Conservation (phyloP, 1,140 invertebrate species). For the Drosophila murphyi region DNA sequence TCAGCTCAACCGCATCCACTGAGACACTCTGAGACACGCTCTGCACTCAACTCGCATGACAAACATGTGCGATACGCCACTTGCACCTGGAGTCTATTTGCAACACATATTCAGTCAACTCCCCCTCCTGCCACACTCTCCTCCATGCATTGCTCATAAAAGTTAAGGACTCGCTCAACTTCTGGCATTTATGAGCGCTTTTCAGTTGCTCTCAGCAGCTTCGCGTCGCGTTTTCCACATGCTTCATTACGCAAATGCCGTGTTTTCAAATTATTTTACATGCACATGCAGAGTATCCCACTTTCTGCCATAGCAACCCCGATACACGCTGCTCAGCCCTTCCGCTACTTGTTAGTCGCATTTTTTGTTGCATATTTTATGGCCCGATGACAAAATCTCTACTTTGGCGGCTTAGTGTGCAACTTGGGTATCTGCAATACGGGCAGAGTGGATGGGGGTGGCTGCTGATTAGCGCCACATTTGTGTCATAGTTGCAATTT, state of each 20-base stretch:
- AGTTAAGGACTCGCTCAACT: conserved; percentile 81
- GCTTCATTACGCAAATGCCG: conserved; percentile 82
- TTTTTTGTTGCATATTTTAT: conserved; percentile 70
- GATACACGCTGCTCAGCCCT: not conserved
- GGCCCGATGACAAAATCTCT: conserved; percentile 39
- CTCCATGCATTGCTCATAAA: conserved; percentile 61
- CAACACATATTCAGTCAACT: not conserved
- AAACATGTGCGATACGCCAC: conserved; percentile 80
- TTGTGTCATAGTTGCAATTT: conserved; percentile 50
- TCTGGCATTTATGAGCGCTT: conserved; percentile 82
- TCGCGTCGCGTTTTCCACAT: conserved; percentile 58
- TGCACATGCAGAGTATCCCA: conserved; percentile 24
- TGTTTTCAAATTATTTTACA: conserved; percentile 82
- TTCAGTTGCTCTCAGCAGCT: conserved; percentile 64
- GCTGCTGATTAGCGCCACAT: conserved; percentile 64
- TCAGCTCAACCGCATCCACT: conserved; percentile 43
- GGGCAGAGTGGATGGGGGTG: not conserved
- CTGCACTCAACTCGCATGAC: conserved; percentile 51
- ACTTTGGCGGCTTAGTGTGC: conserved; percentile 25
- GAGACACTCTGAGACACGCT: conserved; percentile 7
- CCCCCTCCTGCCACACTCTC: not conserved
- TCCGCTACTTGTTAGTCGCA: conserved; percentile 45
- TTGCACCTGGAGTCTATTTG: conserved; percentile 66
- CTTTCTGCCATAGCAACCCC: not conserved
- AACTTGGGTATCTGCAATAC: not conserved